A percentile compares a stretch with the other conserved stretches of the same genome.
Evolutionary conservation across 2,113 vertebrate genomes (phyloP).

Genomic region (Pelodiscus sinensis): DNA sequence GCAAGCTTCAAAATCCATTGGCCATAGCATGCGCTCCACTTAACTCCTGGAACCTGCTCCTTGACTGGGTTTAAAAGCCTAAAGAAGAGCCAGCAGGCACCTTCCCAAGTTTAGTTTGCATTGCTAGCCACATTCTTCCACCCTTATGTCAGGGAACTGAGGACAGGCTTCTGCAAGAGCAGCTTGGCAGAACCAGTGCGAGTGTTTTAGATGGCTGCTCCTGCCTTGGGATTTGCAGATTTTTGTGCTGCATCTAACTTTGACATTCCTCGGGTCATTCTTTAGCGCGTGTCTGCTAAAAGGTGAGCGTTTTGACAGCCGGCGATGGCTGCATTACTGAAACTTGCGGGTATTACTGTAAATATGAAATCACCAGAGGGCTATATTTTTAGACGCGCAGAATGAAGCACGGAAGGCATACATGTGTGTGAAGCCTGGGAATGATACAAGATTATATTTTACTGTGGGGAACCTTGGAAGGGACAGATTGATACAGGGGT

Average conservation of each 20-base stretch:
- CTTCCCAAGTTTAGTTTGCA: background rate
- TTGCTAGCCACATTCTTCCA: fast-evolving
- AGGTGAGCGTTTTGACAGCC: background rate
- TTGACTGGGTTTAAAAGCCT: fast-evolving
- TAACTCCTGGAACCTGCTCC: background rate
- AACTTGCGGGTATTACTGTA: fast-evolving
- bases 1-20: background rate
- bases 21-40: fast-evolving
- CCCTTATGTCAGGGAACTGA: background rate
- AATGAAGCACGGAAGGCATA: background rate
- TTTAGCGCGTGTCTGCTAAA: fast-evolving
- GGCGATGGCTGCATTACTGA: background rate
- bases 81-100: background rate
- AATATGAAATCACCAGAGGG: fast-evolving
- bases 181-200: background rate
- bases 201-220: background rate
- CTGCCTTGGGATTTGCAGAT: background rate
- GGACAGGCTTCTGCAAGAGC: background rate
- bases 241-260: fast-evolving
- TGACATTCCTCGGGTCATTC: fast-evolving
- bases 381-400: background rate
- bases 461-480: background rate
- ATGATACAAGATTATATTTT: background rate
- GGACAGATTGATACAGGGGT: background rate
- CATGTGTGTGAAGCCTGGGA: fast-evolving